Evolutionary conservation across 2,888 invertebrate genomes (phyloP), one percentile per base, ranked within the genome.

Genomic region (Phymatocera aterrima): DNA sequence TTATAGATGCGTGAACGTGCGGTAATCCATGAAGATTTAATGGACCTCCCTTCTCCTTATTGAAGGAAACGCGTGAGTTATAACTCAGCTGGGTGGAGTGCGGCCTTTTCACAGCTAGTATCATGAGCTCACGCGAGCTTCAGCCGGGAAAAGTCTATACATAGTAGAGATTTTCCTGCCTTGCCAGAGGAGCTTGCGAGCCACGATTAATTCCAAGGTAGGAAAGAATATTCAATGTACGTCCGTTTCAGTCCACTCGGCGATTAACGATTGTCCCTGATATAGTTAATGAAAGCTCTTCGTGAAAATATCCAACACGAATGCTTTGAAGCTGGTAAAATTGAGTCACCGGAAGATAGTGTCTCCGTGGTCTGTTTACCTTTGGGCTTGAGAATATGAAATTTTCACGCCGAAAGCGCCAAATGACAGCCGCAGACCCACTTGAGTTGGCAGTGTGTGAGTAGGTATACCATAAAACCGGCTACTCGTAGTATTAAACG

Each of bases 21-120:
- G 48, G 34, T 72, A 34, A 48, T 72, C 72, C 72, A 18, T 1
- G 72, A 72, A 72, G 51, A 72, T 72, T 72, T 72, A 72, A 51
- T 51, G 51, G 34, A 15, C 72, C 34, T 18, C 18, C 72, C 43
- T 51, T 51, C 31, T 68, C 68, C 68, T 68, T 68, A 68, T 68
- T 68, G 46, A 68, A 68, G 68, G 68, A 43, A 68, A 68, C 15
- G 43, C 24, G 24, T 46, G 40, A 43, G 46, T 43, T 68, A 40
- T 43, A 10, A 8, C 40, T 68, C 40, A 40, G 24, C n/a, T n/a
- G 46, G 43, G 64, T 18, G 28, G 51, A 18, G 18, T 10, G 6
- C 24, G 15, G 18, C 18, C 24, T 12, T 46, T 68, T 46, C 46
- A 68, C 46, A 68, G 15, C 68, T 34, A 10, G n/a, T 68, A 28